Evolutionary conservation across 2,888 invertebrate species (phyloP).

Genomic region (Norana najaformis): DNA sequence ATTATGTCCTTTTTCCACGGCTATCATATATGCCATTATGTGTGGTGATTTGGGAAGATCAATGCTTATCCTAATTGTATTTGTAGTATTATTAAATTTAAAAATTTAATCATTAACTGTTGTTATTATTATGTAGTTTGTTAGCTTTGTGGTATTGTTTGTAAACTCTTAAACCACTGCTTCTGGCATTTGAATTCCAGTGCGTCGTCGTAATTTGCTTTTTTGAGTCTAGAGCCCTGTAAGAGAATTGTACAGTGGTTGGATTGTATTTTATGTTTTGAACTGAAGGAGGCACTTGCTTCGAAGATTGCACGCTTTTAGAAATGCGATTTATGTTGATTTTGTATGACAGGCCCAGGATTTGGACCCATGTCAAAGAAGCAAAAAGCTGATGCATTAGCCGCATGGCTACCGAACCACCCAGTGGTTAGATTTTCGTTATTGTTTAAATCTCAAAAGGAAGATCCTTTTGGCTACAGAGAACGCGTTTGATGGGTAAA

Average conservation of each 20-base stretch:
- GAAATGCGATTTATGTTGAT: not conserved
- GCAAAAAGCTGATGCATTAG: not conserved
- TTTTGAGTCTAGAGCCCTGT: too few species aligned
- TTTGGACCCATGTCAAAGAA: not conserved
- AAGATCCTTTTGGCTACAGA: too few species aligned
- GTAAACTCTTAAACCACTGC: too few species aligned
- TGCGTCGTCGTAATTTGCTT: too few species aligned
- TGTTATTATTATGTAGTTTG: not conserved
- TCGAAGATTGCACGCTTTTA: not conserved
- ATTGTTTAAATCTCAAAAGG: not conserved
- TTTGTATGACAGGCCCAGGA: not conserved
- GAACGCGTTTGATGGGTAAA: not conserved
- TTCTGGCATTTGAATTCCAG: too few species aligned
- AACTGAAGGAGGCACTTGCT: not conserved
- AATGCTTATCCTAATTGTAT: not conserved
- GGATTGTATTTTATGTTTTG: not conserved
- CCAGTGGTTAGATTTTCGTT: not conserved
- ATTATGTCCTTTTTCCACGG: not conserved
- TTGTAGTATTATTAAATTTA: not conserved
- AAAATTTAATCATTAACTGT: not conserved
- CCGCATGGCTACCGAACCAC: too few species aligned
- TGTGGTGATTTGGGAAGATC: slow-evolving; percentile 8
- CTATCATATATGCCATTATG: not conserved
- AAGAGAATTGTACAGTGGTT: not conserved
- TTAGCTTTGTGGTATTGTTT: too few species aligned